Percentiles rank a stretch among this genome's conserved stretches.
phyloP scores from a whole-genome alignment of 2,888 invertebrate genomes.

The Drosophila phalerata region DNA sequence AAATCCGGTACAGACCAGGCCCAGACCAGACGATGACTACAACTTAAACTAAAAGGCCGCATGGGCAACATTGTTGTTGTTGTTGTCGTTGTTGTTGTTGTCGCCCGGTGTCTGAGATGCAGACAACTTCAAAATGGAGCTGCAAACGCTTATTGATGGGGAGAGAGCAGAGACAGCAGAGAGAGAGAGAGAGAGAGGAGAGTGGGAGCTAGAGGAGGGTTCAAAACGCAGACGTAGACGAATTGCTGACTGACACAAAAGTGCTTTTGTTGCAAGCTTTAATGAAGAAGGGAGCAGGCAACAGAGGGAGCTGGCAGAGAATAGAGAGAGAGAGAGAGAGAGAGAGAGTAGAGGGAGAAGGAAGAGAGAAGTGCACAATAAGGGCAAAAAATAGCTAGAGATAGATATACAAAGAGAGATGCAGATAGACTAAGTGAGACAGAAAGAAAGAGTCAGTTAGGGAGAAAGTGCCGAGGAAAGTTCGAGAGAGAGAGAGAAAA shows the following conservation, averaged over 20 bases:
- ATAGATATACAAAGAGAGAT: not conserved
- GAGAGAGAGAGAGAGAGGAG: conserved; percentile 1
- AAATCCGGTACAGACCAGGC: conserved; percentile 32
- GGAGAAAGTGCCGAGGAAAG: not conserved
- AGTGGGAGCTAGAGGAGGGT: not conserved
- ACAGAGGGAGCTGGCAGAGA: not conserved
- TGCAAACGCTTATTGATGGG: conserved; percentile 22
- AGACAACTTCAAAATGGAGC: conserved; percentile 80
- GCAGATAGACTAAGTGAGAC: not conserved
- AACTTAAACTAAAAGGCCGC: conserved; percentile 81
- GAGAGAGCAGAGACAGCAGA: conserved; percentile 1
- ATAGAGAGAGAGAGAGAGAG: not conserved
- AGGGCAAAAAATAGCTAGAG: not conserved
- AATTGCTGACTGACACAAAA: conserved; percentile 79
- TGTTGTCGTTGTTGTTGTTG: conserved; percentile 32
- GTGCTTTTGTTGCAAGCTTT: conserved; percentile 80
- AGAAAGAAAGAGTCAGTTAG: not conserved
- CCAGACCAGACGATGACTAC: conserved; percentile 60
- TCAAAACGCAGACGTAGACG: conserved; percentile 55
- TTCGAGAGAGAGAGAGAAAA: not conserved
- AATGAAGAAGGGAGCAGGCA: conserved; percentile 60
- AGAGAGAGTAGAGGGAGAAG: not conserved
- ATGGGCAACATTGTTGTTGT: conserved; percentile 40
- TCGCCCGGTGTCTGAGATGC: conserved; percentile 74
- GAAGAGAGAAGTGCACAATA: not conserved